Conservation (phyloP, 2,113 vertebrate species). For the Phyllostomus discolor region DNA sequence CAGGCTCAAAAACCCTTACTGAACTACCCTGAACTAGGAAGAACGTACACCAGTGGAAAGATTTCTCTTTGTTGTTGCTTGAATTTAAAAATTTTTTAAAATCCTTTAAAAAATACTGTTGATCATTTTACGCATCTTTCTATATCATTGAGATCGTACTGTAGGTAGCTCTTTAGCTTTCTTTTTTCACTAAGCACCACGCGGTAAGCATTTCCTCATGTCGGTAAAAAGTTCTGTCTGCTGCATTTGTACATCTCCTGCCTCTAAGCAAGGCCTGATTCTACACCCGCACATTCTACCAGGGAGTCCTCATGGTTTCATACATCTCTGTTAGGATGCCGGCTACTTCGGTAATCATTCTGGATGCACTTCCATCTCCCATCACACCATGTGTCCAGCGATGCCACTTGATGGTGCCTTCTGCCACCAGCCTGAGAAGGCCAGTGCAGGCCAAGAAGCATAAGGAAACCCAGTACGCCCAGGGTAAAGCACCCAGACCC, state of each 20-base stretch:
- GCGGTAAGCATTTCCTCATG: background rate
- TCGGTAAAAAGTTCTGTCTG: background rate
- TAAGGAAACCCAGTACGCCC: background rate
- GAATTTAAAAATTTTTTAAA: no score
- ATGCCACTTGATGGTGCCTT: background rate
- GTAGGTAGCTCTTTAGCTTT: background rate
- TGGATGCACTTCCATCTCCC: background rate
- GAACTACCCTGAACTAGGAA: background rate
- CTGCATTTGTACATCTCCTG: background rate
- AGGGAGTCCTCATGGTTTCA: background rate
- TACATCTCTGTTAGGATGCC: background rate
- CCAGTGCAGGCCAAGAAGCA: background rate
- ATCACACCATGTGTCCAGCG: background rate
- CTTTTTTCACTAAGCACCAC: background rate
- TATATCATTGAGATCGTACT: background rate
- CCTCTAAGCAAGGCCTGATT: background rate
- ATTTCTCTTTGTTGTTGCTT: background rate
- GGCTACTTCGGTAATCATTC: background rate
- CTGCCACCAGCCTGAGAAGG: background rate
- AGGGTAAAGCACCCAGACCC: accelerated
- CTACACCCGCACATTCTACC: background rate
- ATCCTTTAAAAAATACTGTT: background rate
- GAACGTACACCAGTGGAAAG: background rate
- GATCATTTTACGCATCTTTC: background rate
- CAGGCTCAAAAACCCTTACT: background rate